Conservation (phyloP, 2,797 vertebrate species). For the Avahi laniger region DNA sequence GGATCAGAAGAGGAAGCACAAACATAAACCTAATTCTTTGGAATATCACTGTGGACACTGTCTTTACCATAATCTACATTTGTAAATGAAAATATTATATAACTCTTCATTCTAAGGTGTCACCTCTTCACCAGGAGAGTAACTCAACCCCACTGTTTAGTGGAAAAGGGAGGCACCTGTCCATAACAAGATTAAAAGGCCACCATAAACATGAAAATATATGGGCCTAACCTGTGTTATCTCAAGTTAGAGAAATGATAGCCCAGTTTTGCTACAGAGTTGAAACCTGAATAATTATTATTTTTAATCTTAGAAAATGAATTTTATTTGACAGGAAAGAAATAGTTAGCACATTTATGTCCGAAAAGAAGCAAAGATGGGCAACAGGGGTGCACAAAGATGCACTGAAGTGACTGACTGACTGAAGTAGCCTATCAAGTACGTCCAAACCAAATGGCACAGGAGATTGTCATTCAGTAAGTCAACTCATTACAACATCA, state of each 20-base stretch:
- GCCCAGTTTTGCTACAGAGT: background rate
- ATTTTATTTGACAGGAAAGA: background rate
- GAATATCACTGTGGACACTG: background rate
- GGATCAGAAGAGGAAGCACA: background rate
- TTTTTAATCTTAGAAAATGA: background rate
- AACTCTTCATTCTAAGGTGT: background rate
- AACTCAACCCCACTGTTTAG: background rate
- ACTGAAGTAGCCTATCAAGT: conserved; percentile 67
- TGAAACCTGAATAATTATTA: conserved; percentile 11
- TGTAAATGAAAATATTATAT: background rate
- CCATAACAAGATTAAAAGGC: background rate
- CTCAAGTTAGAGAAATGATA: conserved; percentile 2
- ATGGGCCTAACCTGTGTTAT: background rate
- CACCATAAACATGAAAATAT: background rate
- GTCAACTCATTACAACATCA: conserved; percentile 23
- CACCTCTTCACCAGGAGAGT: background rate
- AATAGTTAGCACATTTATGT: background rate
- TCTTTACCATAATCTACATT: background rate
- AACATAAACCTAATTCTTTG: conserved; percentile 11
- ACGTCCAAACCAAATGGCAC: conserved; percentile 70
- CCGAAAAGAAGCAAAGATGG: conserved; percentile 55
- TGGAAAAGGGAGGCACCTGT: background rate
- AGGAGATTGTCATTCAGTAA: conserved; percentile 52
- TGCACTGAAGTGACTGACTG: conserved; percentile 74
- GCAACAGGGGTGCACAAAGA: conserved; percentile 52